phyloP scores from a whole-genome alignment of 2,797 vertebrate genomes.

The Dallia pectoralis region DNA sequence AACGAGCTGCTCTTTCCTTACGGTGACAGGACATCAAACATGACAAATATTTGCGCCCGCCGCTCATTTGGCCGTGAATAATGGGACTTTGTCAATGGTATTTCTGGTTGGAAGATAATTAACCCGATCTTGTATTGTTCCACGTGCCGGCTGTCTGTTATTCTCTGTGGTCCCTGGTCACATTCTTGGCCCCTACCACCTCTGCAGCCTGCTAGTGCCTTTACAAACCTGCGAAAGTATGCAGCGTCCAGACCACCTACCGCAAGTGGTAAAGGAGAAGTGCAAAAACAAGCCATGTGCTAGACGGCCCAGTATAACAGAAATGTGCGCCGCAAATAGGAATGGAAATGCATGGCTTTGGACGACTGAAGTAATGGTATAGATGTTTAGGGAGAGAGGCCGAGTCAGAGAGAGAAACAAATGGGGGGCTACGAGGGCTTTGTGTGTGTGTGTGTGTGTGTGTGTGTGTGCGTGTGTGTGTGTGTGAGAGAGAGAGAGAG shows the following conservation, averaged over 20 bases:
- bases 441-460: too few relatives aligned
- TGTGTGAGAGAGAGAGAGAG: too few relatives aligned
- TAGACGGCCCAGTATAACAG: slow-evolving; percentile 6
- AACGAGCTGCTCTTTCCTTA: too few relatives aligned
- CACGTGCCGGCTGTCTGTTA: slow-evolving; percentile 16
- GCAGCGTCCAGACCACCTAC: slow-evolving; percentile 19
- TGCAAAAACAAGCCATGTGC: slow-evolving; percentile 23
- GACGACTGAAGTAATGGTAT: background rate
- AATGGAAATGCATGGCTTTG: background rate
- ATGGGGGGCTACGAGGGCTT: too few relatives aligned
- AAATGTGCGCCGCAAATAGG: slow-evolving; percentile 11
- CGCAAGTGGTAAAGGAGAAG: slow-evolving; percentile 15
- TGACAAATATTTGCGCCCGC: background rate
- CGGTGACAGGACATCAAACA: too few relatives aligned
- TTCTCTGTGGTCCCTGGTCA: slow-evolving; percentile 23
- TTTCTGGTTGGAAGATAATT: background rate
- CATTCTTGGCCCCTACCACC: slow-evolving; percentile 20
- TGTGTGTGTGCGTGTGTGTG: too few relatives aligned
- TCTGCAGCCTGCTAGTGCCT: slow-evolving; percentile 1
- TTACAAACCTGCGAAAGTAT: slow-evolving; percentile 29
- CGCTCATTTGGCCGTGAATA: background rate
- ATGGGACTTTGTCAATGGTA: background rate
- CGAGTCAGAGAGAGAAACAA: background rate
- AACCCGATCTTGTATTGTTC: background rate
- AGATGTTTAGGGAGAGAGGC: background rate